Percentiles rank a stretch among this genome's conserved stretches.
Evolutionary conservation across 2,113 vertebrate species (phyloP).

Genomic region (Pontoporia blainvillei): DNA sequence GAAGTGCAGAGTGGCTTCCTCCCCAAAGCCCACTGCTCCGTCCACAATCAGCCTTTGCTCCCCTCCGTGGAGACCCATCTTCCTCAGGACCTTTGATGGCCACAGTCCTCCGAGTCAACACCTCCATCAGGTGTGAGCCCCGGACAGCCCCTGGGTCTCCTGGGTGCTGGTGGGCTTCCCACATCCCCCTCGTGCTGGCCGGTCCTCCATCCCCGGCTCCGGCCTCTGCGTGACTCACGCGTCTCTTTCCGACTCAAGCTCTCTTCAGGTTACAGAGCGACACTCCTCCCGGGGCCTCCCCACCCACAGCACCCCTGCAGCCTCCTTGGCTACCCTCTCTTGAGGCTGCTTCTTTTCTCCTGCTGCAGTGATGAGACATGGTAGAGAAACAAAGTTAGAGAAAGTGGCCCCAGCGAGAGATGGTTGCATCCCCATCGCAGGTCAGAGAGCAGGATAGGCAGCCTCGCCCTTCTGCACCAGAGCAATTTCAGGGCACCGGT

Average conservation of each 20-base stretch:
- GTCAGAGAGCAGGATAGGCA: accelerated
- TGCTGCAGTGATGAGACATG: not conserved
- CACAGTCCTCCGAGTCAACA: accelerated
- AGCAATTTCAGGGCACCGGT: too few species aligned
- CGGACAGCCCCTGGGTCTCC: accelerated
- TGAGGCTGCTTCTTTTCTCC: accelerated
- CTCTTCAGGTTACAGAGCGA: too few species aligned
- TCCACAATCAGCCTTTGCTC: not conserved
- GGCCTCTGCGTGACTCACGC: not conserved
- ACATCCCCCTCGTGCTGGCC: accelerated
- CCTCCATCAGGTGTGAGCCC: accelerated
- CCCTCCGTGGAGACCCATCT: accelerated
- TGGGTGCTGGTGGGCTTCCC: not conserved
- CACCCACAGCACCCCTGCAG: accelerated
- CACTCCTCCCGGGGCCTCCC: accelerated
- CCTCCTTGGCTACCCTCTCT: accelerated
- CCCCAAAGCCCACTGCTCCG: too few species aligned
- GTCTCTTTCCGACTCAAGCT: accelerated
- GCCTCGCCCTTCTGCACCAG: accelerated
- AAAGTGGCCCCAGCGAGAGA: not conserved
- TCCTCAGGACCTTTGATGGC: too few species aligned
- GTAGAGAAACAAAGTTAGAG: not conserved
- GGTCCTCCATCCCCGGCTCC: accelerated
- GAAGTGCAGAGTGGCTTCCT: not conserved
- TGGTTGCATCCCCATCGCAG: accelerated